A percentile compares a stretch with the other conserved stretches of the same genome.
These are phyloP conservation scores for Hydrotaea cyrtoneurina DNA, from an alignment of 2,888 invertebrate genomes.

Conservation along the genomic window DNA sequence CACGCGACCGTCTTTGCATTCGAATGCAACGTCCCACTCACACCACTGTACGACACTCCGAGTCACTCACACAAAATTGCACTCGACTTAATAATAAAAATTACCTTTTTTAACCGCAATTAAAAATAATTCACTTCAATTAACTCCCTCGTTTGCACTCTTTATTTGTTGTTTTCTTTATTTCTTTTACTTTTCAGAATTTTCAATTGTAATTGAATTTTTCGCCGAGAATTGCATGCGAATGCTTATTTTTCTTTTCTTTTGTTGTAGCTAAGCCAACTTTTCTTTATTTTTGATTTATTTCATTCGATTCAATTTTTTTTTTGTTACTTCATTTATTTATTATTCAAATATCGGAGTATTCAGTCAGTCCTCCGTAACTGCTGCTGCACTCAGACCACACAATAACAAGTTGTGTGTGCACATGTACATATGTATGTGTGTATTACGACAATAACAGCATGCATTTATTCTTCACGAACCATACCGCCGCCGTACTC, in stretches of 20 bases:
- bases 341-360: constrained; percentile 18
- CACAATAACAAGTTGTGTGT: constrained; percentile 3
- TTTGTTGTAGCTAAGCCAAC: background rate
- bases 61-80: constrained; percentile 1
- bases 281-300: constrained; percentile 22
- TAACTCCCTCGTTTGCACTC: background rate
- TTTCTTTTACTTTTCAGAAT: constrained; percentile 12
- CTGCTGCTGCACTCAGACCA: constrained; percentile 11
- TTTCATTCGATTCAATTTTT: constrained; percentile 11
- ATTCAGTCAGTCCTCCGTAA: constrained; percentile 12
- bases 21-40: constrained; percentile 22
- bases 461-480: constrained; percentile 35
- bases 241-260: constrained; percentile 1
- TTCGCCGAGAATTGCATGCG: background rate
- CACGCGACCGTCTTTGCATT: background rate
- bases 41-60: background rate
- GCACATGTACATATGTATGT: constrained; percentile 35
- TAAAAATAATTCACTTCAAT: constrained; percentile 31
- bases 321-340: background rate
- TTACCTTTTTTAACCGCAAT: constrained; percentile 31
- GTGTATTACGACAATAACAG: constrained; percentile 25
- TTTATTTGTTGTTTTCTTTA: background rate
- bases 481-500: constrained; percentile 16
- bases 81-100: background rate
- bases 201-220: constrained; percentile 29